Base-by-base conservation (phyloP, 1,140 invertebrate species). In the Yoshiicerus persimilis region DNA sequence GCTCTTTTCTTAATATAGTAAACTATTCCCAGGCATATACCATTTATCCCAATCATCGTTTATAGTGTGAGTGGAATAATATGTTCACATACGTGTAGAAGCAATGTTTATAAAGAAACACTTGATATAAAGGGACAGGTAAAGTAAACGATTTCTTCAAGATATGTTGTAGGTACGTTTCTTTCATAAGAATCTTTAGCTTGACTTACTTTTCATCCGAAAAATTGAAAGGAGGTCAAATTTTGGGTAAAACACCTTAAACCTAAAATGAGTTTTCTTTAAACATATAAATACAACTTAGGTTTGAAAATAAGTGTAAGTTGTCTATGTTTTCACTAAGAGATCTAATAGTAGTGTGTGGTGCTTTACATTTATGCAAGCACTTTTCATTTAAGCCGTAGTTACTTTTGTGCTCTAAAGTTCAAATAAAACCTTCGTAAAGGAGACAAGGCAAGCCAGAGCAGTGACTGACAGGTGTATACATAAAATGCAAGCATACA, bases 241-340 rank as follows among this genome's bases (percentile, higher is more conserved):
- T 80, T 36, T 80, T 13, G 75, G 75, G 75, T 38, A 84, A 84
- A 84, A 84, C 83, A 84, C 83, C 83, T 84, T 38, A 84, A 84
- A 32, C 83, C 83, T 30, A 56, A 84, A 84, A 84, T 47, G 41
- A 41, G 23, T 56, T 84, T 56, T 84, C 47, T 30, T 47, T 84
- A 47, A 27, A 34, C 47, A 20, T 47, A 41, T 41, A n/a, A n/a
- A 56, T 16, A 39, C 38, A 39, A 39, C 38, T 39, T 39, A 11
- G 38, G 13, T 39, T 13, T 8, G 6, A n/a, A n/a, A n/a, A n/a
- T n/a, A n/a, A 39, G 38, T 8, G 9, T 39, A 56, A 56, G 20
- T 56, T 47, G 11, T n/a, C 13, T 25, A 75, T 34, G 36, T 83
- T 83, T 83, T 23, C 11, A 34, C 36, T 83, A 32, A 36, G 32